These are phyloP conservation scores for fruit fly (Drosophila melanogaster) DNA, from an alignment of 1,140 invertebrate species.

Conservation along the genomic window DNA sequence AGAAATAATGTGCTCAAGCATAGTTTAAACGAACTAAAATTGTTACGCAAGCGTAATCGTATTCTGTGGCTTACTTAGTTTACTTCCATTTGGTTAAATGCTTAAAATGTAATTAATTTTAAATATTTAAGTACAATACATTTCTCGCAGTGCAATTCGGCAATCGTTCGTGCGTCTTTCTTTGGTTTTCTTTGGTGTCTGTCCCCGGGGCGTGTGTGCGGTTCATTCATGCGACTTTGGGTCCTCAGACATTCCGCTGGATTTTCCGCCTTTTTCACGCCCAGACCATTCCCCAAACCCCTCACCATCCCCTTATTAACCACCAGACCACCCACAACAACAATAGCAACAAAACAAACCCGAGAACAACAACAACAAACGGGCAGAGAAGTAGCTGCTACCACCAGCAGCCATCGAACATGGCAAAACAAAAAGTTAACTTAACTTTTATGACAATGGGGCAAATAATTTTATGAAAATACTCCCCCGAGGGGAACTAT, in stretches of 20 bases:
- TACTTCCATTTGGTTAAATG: no score
- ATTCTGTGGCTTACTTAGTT: no score
- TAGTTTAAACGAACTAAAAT: no score
- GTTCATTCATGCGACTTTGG: slow-evolving; percentile 67
- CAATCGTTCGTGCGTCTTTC: slow-evolving; percentile 11
- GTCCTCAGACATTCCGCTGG: slow-evolving; percentile 51
- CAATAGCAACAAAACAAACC: slow-evolving; percentile 21
- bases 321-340: slow-evolving; percentile 26
- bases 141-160: slow-evolving; percentile 7
- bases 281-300: neutral
- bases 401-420: slow-evolving; percentile 38
- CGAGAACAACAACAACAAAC: slow-evolving; percentile 32
- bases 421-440: slow-evolving; percentile 62
- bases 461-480: slow-evolving; percentile 75
- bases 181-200: slow-evolving; percentile 16
- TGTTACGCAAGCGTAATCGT: no score
- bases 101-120: no score
- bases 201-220: slow-evolving; percentile 44
- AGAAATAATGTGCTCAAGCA: neutral
- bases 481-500: slow-evolving; percentile 39
- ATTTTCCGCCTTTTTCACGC: neutral
- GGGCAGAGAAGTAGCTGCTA: slow-evolving; percentile 6
- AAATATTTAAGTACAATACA: no score
- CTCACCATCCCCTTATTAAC: slow-evolving; percentile 2
- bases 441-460: slow-evolving; percentile 72